Evolutionary conservation across 2,797 vertebrate species (phyloP).

Genomic region (Pyrocephalus nanus): DNA sequence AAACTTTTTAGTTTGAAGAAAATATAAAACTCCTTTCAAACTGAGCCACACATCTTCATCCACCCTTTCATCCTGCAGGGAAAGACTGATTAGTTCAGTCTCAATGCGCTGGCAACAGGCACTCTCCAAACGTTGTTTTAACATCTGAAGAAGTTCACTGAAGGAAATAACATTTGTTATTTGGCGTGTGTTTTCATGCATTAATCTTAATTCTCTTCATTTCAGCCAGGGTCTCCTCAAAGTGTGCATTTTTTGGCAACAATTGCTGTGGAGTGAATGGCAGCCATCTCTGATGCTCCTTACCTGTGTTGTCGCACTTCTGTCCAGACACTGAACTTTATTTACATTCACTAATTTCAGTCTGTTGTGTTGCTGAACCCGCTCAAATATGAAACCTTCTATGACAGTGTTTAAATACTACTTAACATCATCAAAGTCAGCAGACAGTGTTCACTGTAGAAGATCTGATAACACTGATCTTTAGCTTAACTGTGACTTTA

Average conservation of each 20-base stretch:
- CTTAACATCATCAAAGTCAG: background rate
- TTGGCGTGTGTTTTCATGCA: background rate
- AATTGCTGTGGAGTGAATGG: background rate
- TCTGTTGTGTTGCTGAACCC: background rate
- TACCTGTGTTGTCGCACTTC: accelerated
- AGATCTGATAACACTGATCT: background rate
- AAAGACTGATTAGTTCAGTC: background rate
- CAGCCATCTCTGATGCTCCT: background rate
- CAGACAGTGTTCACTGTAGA: background rate
- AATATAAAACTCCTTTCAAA: background rate
- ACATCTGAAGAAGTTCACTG: background rate
- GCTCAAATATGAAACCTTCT: background rate
- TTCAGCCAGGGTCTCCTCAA: background rate
- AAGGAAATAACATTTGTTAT: background rate
- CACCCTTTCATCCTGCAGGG: background rate
- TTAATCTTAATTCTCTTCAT: background rate
- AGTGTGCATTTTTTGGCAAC: background rate
- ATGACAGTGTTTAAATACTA: background rate
- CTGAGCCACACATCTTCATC: background rate
- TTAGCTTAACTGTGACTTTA: background rate
- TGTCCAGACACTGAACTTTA: background rate
- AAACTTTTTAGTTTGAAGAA: background rate
- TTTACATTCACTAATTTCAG: background rate
- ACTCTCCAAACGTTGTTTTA: background rate
- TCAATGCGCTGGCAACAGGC: background rate